Evolutionary conservation across 2,113 vertebrate genomes (phyloP).

Genomic region (Saccopteryx leptura): DNA sequence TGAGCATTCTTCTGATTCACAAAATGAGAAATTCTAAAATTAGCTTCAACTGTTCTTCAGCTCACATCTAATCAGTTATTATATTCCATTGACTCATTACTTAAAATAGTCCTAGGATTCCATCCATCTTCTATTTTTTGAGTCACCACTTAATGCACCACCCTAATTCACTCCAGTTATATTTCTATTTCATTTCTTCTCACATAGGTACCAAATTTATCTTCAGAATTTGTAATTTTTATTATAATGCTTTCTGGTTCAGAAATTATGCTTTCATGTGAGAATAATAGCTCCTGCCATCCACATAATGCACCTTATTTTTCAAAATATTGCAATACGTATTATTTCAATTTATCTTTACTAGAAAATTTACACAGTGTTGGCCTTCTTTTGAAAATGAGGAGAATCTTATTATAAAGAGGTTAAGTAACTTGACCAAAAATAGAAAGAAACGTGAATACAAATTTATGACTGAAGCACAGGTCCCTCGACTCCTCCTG

Average conservation of each 20-base stretch:
- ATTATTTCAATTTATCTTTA: constrained; percentile 16
- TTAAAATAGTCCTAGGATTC: neutral
- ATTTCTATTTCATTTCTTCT: constrained; percentile 26
- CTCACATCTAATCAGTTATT: neutral
- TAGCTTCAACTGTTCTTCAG: neutral
- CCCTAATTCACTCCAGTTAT: neutral
- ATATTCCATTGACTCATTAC: neutral
- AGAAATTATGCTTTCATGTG: constrained; percentile 44
- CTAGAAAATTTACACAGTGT: neutral
- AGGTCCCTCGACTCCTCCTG: no score
- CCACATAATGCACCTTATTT: constrained; percentile 10
- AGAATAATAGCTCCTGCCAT: constrained; percentile 45
- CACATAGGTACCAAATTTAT: neutral
- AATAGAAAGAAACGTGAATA: neutral
- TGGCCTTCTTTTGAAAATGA: constrained; percentile 39
- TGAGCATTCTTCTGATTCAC: neutral
- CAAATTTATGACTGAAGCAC: neutral
- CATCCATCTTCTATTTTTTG: neutral
- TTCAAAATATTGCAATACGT: constrained; percentile 46
- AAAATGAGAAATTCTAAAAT: neutral
- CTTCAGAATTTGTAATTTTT: constrained; percentile 37
- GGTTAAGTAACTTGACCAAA: neutral
- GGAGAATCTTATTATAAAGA: neutral
- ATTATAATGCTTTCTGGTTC: neutral
- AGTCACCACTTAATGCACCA: neutral